These are phyloP conservation scores for Girardia tigrina DNA, from an alignment of 2,888 invertebrate species.

Conservation along the genomic window DNA sequence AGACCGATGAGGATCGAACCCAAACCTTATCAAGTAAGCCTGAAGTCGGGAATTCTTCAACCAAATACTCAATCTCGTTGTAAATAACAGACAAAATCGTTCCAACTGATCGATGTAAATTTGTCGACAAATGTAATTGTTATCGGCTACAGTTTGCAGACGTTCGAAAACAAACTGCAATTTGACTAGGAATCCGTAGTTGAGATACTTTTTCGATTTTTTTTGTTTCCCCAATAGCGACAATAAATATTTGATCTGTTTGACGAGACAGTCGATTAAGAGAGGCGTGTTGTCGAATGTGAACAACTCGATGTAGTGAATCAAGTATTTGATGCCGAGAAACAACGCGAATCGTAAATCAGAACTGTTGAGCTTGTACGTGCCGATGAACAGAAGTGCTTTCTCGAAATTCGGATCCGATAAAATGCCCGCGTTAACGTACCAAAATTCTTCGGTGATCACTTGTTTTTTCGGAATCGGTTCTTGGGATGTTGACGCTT, in stretches of 20 bases:
- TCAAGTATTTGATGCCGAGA: slow-evolving; percentile 6
- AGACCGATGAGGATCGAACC: not conserved
- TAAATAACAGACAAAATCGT: slow-evolving; percentile 1
- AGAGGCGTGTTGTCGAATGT: not conserved
- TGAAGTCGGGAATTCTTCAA: not conserved
- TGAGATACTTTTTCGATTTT: not conserved
- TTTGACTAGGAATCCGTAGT: not conserved
- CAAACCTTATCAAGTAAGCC: not conserved
- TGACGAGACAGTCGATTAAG: not conserved
- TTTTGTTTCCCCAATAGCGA: not conserved
- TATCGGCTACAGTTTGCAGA: slow-evolving; percentile 7
- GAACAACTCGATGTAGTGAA: not conserved
- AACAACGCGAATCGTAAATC: not conserved
- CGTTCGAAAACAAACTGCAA: not conserved
- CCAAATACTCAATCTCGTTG: not conserved
- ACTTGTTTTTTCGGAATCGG: not conserved
- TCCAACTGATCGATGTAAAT: slow-evolving; percentile 15
- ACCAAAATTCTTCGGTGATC: not conserved
- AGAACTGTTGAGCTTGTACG: not conserved
- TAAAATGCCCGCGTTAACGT: not conserved
- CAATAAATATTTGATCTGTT: not conserved
- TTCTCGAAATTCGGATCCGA: not conserved
- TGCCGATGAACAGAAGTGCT: not conserved
- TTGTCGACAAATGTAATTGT: slow-evolving; percentile 6
- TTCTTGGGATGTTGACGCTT: no score